Base-by-base conservation (phyloP, 2,113 vertebrate species). In the Hoplias malabaricus region DNA sequence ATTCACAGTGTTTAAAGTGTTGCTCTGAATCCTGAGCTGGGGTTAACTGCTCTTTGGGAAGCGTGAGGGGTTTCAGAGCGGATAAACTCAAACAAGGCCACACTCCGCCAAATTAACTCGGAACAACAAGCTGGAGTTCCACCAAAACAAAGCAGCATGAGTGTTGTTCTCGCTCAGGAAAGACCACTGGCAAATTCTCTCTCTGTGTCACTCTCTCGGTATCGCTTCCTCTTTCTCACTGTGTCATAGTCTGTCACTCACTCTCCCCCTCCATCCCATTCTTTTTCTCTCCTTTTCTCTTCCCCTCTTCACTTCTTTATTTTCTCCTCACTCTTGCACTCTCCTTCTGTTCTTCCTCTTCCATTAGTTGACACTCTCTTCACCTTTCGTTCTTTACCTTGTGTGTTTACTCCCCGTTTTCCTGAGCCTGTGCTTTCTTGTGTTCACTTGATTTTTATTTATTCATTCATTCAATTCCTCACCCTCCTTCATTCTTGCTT, bases 1-100 rank as follows among this genome's bases (percentile, higher is more conserved):
- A 75, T 56, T 38, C 73, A 66, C 43, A 29, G 62, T 31, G 73
- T 56, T 56, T 66, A 56, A 67, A 67, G 27, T 29, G 21, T 13
- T 54, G 66, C 63, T 62, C 46, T 13, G 23, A n/a, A 66, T 67
- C 33, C 33, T 40, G 14, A 53, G 38, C n/a, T 31, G 29, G 48
- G 16, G 34, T 66, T 29, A 54, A 66, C 54, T 1, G n/a, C 36
- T 75, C 21, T 67, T 75, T 66, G 16, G 48, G 50, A 42, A 40
- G 33, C 1, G 6, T 14, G 21, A 43, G 31, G 13, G 9, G 25
- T 75, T 53, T 54, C 13, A 66, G 25, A 38, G 19, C 54, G 62
- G n/a, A 21, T 19, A n/a, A n/a, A 48, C 43, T 29, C 23, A 57
- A 67, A 42, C 59, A 21, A 25, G 27, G 8, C 2, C 59, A 21